A percentile compares a stretch with the other conserved stretches of the same genome.
These are phyloP conservation scores for Diplolepis rosae DNA, from an alignment of 2,888 invertebrate genomes.

Conservation along the genomic window DNA sequence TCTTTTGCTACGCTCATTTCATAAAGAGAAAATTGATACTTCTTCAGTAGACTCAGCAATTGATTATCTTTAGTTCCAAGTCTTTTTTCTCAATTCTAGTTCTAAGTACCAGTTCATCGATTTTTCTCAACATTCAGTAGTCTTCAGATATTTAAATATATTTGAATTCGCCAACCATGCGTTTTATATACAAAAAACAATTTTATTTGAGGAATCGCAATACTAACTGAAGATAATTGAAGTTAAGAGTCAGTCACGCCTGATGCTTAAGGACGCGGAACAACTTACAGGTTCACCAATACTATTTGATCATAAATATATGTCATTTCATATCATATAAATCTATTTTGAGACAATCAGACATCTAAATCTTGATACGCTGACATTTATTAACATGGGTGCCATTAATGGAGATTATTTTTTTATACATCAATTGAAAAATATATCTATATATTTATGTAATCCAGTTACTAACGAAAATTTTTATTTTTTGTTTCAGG, in stretches of 20 bases:
- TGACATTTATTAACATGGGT: too few species aligned
- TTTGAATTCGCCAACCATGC: too few species aligned
- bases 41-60: neutral
- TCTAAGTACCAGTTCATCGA: neutral
- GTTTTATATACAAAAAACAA: too few species aligned
- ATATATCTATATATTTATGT: too few species aligned
- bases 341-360: neutral
- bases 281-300: slow-evolving; percentile 64
- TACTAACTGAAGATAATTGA: slow-evolving; percentile 20
- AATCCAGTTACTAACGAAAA: neutral
- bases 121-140: neutral
- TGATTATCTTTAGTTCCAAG: neutral
- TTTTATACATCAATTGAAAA: too few species aligned
- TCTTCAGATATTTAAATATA: neutral
- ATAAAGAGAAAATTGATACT: slow-evolving; percentile 13
- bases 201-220: neutral
- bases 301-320: neutral
- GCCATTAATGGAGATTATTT: too few species aligned
- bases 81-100: neutral
- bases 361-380: neutral
- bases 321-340: neutral
- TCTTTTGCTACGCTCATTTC: slow-evolving; percentile 15
- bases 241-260: slow-evolving; percentile 62
- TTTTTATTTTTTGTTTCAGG: slow-evolving; percentile 2
- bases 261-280: slow-evolving; percentile 72